These are phyloP conservation scores for Neopelma chrysocephalum DNA, from an alignment of 2,797 vertebrate species.

Conservation along the genomic window DNA sequence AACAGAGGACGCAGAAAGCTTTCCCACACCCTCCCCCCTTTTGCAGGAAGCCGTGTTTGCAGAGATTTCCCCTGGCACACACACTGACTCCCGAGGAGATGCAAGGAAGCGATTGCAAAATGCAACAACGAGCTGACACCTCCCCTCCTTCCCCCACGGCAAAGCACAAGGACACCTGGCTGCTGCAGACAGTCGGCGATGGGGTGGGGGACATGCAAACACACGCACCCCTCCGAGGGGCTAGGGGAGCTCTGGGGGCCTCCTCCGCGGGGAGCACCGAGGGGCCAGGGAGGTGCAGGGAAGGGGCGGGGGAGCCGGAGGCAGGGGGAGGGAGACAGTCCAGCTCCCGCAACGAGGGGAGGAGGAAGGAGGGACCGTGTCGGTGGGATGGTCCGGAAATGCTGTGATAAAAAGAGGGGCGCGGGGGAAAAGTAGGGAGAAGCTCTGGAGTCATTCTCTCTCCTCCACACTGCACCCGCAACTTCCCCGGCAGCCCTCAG, in stretches of 20 bases:
- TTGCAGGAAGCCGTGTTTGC: neutral
- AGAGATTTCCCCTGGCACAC: neutral
- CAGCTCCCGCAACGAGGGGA: conserved; percentile 10
- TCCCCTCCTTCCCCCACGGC: neutral
- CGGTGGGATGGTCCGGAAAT: conserved; percentile 74
- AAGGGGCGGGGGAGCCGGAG: neutral
- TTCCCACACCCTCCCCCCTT: neutral
- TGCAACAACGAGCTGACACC: neutral
- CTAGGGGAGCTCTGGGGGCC: fast-evolving
- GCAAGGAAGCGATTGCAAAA: neutral
- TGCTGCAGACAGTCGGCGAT: neutral
- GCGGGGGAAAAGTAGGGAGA: conserved; percentile 44
- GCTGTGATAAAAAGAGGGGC: conserved; percentile 70
- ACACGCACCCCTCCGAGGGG: neutral
- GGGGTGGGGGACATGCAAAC: too few species aligned
- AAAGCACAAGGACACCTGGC: neutral
- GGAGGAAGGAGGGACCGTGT: conserved; percentile 51
- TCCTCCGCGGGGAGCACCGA: neutral
- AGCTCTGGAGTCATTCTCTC: neutral
- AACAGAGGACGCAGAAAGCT: neutral
- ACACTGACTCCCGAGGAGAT: neutral
- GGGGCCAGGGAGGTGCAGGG: neutral
- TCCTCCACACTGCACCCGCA: neutral
- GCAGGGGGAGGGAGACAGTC: neutral
- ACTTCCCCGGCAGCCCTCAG: neutral